phyloP scores from a whole-genome alignment of 2,888 invertebrate genomes.

The Drosophila affinis region DNA sequence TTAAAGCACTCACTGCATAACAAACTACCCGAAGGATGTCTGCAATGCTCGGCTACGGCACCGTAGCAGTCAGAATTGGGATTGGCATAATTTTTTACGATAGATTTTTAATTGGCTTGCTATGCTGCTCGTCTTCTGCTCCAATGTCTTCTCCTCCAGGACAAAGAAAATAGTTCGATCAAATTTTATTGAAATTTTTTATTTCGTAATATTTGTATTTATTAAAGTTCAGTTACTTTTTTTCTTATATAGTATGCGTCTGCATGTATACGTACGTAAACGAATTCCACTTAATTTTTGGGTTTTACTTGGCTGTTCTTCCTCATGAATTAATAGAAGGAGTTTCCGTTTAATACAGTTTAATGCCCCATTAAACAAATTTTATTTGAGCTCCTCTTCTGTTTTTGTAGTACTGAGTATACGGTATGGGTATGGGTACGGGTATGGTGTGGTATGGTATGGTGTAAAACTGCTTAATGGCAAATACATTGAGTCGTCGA shows the following conservation, averaged over 20 bases:
- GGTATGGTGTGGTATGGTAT: not conserved
- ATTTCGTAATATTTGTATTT: constrained; percentile 70
- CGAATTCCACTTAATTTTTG: constrained; percentile 37
- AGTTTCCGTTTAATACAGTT: constrained; percentile 47
- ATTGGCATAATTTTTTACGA: not conserved
- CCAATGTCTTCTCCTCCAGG: no score
- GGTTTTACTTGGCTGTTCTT: constrained; percentile 25
- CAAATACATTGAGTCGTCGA: constrained; percentile 55
- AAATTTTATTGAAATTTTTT: constrained; percentile 43
- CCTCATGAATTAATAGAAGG: constrained; percentile 42
- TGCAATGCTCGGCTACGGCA: not conserved
- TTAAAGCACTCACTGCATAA: constrained; percentile 1
- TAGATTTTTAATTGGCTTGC: no score
- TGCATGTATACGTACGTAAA: constrained; percentile 45
- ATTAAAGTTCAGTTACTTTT: constrained; percentile 67
- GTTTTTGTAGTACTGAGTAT: constrained; percentile 14
- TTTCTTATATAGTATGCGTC: constrained; percentile 34
- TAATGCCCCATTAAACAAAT: constrained; percentile 32
- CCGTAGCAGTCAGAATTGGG: not conserved
- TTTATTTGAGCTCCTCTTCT: constrained; percentile 20
- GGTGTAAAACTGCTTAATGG: constrained; percentile 48
- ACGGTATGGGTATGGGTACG: constrained; percentile 6
- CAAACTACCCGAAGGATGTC: constrained; percentile 3
- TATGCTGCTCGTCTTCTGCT: no score
- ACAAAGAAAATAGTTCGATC: not conserved